Evolutionary conservation across 2,797 vertebrate genomes (phyloP).

Genomic region (Notolabrus celidotus): DNA sequence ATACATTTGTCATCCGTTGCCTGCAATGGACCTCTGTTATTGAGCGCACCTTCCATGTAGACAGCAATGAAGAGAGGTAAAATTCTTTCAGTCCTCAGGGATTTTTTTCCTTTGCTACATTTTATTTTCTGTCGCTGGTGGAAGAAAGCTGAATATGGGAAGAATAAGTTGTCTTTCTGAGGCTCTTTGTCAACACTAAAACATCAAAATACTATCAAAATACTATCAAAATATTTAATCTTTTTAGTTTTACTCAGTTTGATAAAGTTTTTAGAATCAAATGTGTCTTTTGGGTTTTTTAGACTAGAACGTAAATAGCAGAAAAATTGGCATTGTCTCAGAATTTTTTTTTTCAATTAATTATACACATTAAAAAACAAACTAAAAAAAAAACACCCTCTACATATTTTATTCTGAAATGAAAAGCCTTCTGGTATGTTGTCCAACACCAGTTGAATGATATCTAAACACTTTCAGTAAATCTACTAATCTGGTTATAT

Average conservation of each 20-base stretch:
- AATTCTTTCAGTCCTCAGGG: not conserved
- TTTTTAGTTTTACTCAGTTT: too few relatives aligned
- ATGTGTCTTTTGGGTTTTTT: not conserved
- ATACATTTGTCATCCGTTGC: conserved; percentile 97
- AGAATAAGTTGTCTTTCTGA: not conserved
- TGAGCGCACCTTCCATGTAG: conserved; percentile 95
- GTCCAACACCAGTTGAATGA: too few relatives aligned
- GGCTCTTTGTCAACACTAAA: not conserved
- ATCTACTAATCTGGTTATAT: conserved; percentile 5
- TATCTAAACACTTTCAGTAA: conserved; percentile 16
- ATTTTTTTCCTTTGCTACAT: conserved; percentile 1
- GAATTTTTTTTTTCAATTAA: not conserved
- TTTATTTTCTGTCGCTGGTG: not conserved
- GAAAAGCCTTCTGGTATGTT: too few relatives aligned
- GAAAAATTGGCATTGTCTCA: not conserved
- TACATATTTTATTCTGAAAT: too few relatives aligned
- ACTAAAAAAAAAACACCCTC: too few relatives aligned
- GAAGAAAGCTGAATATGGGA: not conserved
- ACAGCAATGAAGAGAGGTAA: conserved; percentile 92
- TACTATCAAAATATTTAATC: too few relatives aligned
- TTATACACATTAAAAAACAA: too few relatives aligned
- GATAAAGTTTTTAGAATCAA: too few relatives aligned
- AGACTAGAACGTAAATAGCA: too few relatives aligned
- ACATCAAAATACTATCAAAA: not conserved
- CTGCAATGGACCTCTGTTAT: conserved; percentile 97